Evolutionary conservation across 2,888 invertebrate species (phyloP), one percentile per base, ranked within the genome.

Genomic region (Drymonia ruficornis): DNA sequence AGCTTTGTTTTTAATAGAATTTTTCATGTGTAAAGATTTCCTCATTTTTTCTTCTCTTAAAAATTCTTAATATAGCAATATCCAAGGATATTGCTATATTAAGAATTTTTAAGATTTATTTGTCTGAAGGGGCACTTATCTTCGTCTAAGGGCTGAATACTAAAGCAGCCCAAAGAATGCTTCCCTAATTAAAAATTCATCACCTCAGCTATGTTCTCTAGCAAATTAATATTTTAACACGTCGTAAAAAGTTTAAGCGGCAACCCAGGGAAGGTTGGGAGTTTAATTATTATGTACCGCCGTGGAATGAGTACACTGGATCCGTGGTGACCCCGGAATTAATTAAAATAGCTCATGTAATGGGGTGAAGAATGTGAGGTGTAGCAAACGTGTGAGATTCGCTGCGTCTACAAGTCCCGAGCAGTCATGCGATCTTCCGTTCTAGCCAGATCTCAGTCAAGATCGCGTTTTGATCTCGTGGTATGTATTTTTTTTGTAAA

Each of bases 201-300:
- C 34, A 43, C 55, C 51, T 45, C 56, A 57, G 52, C 53, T 59
- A 19, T 23, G 12, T 16, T 40, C 40, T 16, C 43, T 19, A 19
- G 5, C 28, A 63, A 51, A 68, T 72, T 61, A 61, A 67, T 63
- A 69, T 69, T 60, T 56, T 50, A 61, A 56, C n/a, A 36, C 45
- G 53, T 63, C 61, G 63, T 72, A 67, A 74, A 72, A 74, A 64
- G 52, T 69, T 63, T 52, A 52, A 8, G 43, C 38, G 40, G 47
- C 34, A 40, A 53, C 49, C 43, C 49, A 36, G 46, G 36, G 48
- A 13, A n/a, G 49, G 48, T 40, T 53, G 46, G 44, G 50, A 55
- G 49, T 61, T 62, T 73, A 62, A 62, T 67, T 70, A 67, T 65
- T 61, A 53, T 57, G 45, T 40, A 57, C 55, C 49, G 56, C 49